Conservation (phyloP, 2,888 invertebrate genomes). For the Lasius fuliginosus region DNA sequence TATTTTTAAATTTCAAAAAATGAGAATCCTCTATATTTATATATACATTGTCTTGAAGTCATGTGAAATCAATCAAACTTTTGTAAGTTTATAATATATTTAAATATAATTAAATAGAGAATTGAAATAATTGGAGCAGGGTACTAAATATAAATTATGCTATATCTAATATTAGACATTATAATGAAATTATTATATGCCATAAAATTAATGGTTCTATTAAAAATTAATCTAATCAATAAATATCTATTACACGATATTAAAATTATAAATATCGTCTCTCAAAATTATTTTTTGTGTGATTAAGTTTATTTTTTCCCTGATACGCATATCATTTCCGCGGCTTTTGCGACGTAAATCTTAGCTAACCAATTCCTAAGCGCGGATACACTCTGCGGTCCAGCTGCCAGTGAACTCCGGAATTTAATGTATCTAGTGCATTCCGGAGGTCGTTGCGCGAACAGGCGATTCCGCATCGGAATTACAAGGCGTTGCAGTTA, state of each 20-base stretch:
- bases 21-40: neutral
- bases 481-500: slow-evolving; percentile 53
- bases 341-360: slow-evolving; percentile 32
- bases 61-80: too few species aligned
- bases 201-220: neutral
- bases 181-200: neutral
- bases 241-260: neutral
- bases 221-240: neutral
- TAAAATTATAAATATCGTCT: neutral
- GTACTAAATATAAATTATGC: neutral
- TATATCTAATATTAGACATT: neutral
- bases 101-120: neutral
- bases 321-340: neutral
- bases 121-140: neutral
- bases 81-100: neutral
- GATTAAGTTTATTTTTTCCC: neutral
- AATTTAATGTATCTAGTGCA: slow-evolving; percentile 51
- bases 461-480: slow-evolving; percentile 34
- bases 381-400: slow-evolving; percentile 24
- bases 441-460: slow-evolving; percentile 51
- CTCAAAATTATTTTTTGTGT: neutral
- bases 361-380: slow-evolving; percentile 27
- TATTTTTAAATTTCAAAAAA: neutral
- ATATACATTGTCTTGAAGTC: neutral
- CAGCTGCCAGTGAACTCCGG: slow-evolving; percentile 46